Evolutionary conservation across 2,797 vertebrate species (phyloP).

Genomic region (Champsocephalus gunnari): DNA sequence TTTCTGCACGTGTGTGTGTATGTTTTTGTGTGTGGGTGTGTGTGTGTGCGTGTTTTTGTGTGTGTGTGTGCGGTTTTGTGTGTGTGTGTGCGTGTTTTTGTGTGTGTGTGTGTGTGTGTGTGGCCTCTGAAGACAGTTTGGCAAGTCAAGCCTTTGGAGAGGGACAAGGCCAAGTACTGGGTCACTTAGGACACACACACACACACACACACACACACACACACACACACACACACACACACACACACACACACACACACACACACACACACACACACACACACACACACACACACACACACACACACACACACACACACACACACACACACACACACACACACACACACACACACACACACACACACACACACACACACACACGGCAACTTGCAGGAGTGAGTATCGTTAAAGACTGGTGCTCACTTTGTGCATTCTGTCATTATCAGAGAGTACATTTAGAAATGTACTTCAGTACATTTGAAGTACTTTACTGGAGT

Average conservation of each 20-base stretch:
- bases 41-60: conserved; percentile 10
- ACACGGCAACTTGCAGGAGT: conserved; percentile 32
- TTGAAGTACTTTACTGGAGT: not conserved
- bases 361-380: not conserved
- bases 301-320: conserved; percentile 28
- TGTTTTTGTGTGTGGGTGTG: conserved; percentile 5
- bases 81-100: not conserved
- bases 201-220: not conserved
- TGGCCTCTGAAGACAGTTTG: conserved; percentile 29
- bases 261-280: conserved; percentile 17
- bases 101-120: conserved; percentile 3
- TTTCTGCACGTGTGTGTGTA: conserved; percentile 11
- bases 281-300: not conserved
- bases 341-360: not conserved
- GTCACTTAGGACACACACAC: conserved; percentile 20
- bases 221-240: conserved; percentile 8
- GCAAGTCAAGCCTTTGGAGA: conserved; percentile 15
- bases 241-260: conserved; percentile 38
- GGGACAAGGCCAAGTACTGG: conserved; percentile 42
- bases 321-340: conserved; percentile 13
- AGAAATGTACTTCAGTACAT: not conserved
- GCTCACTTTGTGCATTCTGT: conserved; percentile 36
- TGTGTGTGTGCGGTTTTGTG: not conserved
- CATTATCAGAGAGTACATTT: conserved; percentile 8
- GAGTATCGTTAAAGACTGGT: conserved; percentile 14